Base-by-base conservation (phyloP, 2,888 invertebrate species). In the Lagria hirta region DNA sequence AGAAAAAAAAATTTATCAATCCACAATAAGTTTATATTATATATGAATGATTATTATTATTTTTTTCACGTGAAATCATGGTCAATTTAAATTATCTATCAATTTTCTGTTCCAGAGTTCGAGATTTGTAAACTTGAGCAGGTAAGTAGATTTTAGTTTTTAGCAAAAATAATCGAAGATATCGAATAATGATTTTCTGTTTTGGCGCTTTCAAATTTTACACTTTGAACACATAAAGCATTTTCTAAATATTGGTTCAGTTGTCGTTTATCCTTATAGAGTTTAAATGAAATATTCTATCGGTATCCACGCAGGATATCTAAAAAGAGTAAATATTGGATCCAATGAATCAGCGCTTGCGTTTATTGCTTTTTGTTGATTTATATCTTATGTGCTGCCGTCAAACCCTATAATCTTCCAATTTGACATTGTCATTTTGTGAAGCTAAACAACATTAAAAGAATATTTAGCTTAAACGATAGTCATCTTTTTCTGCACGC, bases 221-320 rank as follows among this genome's bases (percentile, higher is more conserved):
- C n/a, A n/a, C n/a, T n/a, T n/a, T n/a, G n/a, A n/a, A n/a, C n/a
- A n/a, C n/a, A 43, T 41, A 23, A 37, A 37, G 47, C 30, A 43
- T 48, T 46, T 49, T 45, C 34, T 41, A 49, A 49, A 49, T 49
- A 49, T 49, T 49, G 49, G 45, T 49, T 49, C 42, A 45, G 44
- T 43, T 43, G 48, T 42, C 49, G 47, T 42, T 49, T 49, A 49
- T 44, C 44, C 49, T 45, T 45, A 49, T 49, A 45, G 45, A 43
- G 49, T 45, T 49, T 49, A 45, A 49, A 49, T 49, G 49, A 48
- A 48, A 48, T 48, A 48, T 48, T 44, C 40, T 35, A 48, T 48
- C 41, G 41, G 37, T 45, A 32, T 45, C 45, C 37, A 26, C 13
- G 37, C 34, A 43, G 47, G 47, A 47, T 47, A 47, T 47, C 47